A percentile compares a stretch with the other conserved stretches of the same genome.
These are phyloP conservation scores for Gnathonemus longibarbis DNA, from an alignment of 2,113 vertebrate species.

Conservation along the genomic window DNA sequence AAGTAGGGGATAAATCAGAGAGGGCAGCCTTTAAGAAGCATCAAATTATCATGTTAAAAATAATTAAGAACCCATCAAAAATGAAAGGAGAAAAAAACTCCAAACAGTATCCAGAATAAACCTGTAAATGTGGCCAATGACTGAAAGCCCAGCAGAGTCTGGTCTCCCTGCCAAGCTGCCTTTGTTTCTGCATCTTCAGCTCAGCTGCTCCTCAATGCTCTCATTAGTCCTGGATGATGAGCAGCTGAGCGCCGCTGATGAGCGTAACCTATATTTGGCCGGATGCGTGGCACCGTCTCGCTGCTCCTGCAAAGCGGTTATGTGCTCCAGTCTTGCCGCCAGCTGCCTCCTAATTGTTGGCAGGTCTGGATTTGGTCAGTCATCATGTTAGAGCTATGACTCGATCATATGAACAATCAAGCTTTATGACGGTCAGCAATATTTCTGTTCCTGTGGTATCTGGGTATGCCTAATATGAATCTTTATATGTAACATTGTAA, in stretches of 20 bases:
- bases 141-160: background rate
- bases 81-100: background rate
- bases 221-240: background rate
- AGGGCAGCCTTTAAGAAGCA: background rate
- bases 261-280: background rate
- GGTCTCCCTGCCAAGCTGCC: background rate
- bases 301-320: background rate
- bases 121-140: background rate
- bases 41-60: background rate
- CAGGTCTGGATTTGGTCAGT: background rate
- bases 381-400: background rate
- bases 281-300: background rate
- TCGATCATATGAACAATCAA: background rate
- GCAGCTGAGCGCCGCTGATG: background rate
- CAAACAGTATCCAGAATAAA: background rate
- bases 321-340: background rate
- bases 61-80: background rate
- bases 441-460: background rate
- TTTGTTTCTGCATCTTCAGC: background rate
- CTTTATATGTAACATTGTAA: background rate
- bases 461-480: background rate
- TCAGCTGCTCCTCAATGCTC: background rate
- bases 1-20: background rate
- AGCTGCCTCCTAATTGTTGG: background rate
- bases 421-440: background rate